These are phyloP conservation scores for Erythrolamprus reginae DNA, from an alignment of 2,113 vertebrate species.

Conservation along the genomic window DNA sequence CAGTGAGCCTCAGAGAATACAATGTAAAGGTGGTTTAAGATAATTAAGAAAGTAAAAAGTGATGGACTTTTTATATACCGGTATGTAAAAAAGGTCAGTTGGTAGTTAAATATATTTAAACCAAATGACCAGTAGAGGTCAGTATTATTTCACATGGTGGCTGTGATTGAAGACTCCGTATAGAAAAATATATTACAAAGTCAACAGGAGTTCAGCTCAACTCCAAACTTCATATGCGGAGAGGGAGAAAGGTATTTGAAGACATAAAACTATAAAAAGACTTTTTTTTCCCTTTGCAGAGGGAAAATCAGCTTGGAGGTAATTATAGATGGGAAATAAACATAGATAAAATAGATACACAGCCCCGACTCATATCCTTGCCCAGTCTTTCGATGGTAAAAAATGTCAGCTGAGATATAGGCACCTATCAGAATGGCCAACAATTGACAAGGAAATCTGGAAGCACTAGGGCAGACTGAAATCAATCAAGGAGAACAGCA, in stretches of 20 bases:
- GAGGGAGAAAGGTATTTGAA: neutral
- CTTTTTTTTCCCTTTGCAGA: neutral
- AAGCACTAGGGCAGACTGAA: neutral
- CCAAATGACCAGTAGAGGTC: constrained; percentile 37
- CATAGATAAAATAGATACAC: neutral
- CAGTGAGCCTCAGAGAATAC: neutral
- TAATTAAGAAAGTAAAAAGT: neutral
- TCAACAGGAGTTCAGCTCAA: neutral
- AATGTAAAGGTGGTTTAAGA: neutral
- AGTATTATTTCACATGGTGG: constrained; percentile 24
- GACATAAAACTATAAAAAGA: neutral
- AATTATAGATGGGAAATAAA: neutral
- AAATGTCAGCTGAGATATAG: neutral
- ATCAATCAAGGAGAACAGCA: neutral
- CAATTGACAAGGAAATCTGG: neutral
- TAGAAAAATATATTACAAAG: neutral
- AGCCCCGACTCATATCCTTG: neutral
- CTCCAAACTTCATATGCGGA: neutral
- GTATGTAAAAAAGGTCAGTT: neutral
- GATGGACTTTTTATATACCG: too few species aligned
- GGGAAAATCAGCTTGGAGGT: neutral
- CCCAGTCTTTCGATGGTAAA: neutral
- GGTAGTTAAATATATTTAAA: neutral
- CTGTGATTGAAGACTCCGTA: neutral
- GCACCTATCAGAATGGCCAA: neutral